These are phyloP conservation scores for Monodelphis domestica DNA, from an alignment of 2,797 vertebrate species.

Conservation along the genomic window DNA sequence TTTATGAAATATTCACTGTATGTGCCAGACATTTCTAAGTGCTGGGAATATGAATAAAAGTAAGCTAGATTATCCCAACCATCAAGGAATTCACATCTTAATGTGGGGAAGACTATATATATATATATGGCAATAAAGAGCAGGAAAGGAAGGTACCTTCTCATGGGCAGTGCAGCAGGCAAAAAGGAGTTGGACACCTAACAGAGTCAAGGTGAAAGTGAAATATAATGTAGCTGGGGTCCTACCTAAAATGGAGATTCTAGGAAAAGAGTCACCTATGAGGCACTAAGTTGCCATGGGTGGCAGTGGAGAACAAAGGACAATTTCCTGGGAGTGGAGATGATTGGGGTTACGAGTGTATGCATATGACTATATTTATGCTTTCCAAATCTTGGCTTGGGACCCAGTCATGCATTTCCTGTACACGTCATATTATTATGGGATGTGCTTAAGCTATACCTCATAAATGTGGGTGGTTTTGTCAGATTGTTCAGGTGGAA, in stretches of 20 bases:
- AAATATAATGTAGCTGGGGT: neutral
- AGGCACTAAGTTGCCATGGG: neutral
- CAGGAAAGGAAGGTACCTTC: neutral
- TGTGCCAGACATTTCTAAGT: neutral
- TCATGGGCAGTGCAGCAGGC: neutral
- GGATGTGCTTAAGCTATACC: neutral
- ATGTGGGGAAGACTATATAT: neutral
- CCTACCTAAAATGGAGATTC: neutral
- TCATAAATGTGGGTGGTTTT: conserved; percentile 2
- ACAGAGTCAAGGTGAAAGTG: neutral
- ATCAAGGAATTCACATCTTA: neutral
- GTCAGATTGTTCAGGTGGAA: neutral
- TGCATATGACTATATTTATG: neutral
- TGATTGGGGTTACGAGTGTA: neutral
- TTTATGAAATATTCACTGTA: neutral
- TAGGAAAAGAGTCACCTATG: neutral
- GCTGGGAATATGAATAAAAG: neutral
- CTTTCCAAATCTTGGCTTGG: neutral
- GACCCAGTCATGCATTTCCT: neutral
- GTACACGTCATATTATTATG: neutral
- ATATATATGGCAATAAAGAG: neutral
- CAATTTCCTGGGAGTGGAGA: neutral
- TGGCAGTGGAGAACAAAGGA: neutral
- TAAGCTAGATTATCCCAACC: neutral
- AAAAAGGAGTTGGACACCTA: neutral